A percentile compares a stretch with the other conserved stretches of the same genome.
Evolutionary conservation across 30 jellyfish, hydroid and myxozoan genomes (phyloP).

Genomic region (Aurelia sp.): DNA sequence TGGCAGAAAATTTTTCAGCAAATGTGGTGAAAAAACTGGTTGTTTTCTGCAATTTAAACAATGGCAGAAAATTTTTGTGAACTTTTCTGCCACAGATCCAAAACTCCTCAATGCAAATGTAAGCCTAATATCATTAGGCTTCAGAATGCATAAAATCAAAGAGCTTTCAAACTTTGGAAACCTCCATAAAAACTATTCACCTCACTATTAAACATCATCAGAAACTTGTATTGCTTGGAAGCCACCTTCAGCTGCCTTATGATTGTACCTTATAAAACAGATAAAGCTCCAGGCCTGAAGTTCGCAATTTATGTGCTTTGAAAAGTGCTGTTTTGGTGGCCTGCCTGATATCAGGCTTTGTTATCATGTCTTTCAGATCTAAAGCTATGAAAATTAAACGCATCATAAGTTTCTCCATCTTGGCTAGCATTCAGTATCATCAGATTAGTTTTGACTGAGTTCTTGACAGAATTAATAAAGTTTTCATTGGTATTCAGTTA

Average conservation of each 20-base stretch:
- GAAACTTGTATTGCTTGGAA: too few species aligned
- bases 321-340: background rate
- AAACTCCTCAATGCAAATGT: background rate
- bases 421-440: too few species aligned
- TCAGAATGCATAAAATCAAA: background rate
- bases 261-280: too few species aligned
- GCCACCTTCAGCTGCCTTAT: too few species aligned
- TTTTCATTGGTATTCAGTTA: background rate
- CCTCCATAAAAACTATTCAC: background rate
- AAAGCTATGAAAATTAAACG: too few species aligned
- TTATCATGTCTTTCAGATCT: background rate
- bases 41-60: background rate
- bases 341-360: background rate
- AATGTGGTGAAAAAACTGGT: background rate
- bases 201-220: too few species aligned
- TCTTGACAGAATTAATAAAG: constrained; percentile 4
- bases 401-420: too few species aligned
- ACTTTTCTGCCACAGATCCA: background rate
- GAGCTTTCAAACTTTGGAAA: constrained; percentile 6
- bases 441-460: background rate
- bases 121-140: background rate
- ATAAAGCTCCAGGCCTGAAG: background rate
- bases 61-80: background rate
- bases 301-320: background rate
- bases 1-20: constrained; percentile 4